Evolutionary conservation across 1,140 invertebrate species (phyloP), one percentile per base, ranked within the genome.

Genomic region (Neoseiulus cucumeris): DNA sequence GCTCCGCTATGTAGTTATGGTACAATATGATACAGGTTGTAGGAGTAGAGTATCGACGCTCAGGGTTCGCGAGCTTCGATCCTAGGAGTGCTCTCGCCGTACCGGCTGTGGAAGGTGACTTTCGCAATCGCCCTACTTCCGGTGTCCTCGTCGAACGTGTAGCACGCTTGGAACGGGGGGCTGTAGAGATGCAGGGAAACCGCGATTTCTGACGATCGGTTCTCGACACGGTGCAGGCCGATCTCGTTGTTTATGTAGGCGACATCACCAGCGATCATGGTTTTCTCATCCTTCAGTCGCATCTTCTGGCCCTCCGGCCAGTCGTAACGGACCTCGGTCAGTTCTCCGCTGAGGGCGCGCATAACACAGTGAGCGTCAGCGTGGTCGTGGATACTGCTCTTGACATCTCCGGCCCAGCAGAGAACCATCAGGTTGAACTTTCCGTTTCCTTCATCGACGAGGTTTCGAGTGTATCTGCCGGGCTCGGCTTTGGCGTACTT

Each of bases 381-480:
- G 74, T 99, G 95, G 75, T 96, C 92, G 73, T 99, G 95, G 69
- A 99, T 95, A 17, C 87, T 83, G 0, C 91, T 94, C 0, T 86
- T 87, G 68, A 96, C 90, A 29, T 89, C 89, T 74, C 94, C 89
- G 33, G 89, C 87, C 95, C 95, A 99, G 75, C 93, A 97, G 0
- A 99, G 74, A 22, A 96, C 80, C 84, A 99, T 92, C 68, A 99
- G 79, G 76, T 99, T 98, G 76, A 95, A 99, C 74, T 90, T 93
- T 1, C 91, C 94, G 75, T 98, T 98, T 9, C 91, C 92, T 68
- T 82, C 83, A 73, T 95, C 90, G 1, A 96, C 89, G 65, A 97
- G 77, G 77, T 96, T 96, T 25, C 92, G 76, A 0, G 92, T 96
- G 73, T 97, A 96, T 69, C 88, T 93, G 47, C 44, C 64, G 64